Evolutionary conservation across 2,888 invertebrate species (phyloP), one percentile per base, ranked within the genome.

Genomic region (Leptothorax acervorum): DNA sequence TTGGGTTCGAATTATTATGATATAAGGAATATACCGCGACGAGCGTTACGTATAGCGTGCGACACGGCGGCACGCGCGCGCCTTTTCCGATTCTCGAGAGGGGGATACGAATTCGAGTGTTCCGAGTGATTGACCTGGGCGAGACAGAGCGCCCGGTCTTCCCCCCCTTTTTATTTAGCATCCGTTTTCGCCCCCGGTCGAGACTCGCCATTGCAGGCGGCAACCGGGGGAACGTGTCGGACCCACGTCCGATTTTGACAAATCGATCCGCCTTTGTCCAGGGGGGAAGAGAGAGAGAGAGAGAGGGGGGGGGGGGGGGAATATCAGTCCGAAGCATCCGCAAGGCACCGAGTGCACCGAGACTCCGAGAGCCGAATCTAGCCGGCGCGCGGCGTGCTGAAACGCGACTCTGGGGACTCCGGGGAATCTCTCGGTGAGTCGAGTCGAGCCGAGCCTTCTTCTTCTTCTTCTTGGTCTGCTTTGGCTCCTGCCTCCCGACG

Each of bases 171-270:
- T 73, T 18, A 42, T 42, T 60, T 60, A 11, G 28, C 11, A 55
- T 73, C 55, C 18, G 11, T 57, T 73, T 55, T 73, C 2, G 28
- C 42, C 23, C 42, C 6, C 3, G 23, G 12, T 51, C 15, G 28
- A 66, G 28, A 42, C 18, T 28, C 28, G 11, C 3, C 18, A 23
- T 15, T 12, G 31, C 5, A 48, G 3, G 15, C 45, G 3, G 6
- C 23, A 15, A 9, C 3, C 15, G 23, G 39, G 39, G 11, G 28
- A 23, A 5, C 42, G 57, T 42, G 42, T 28, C 18, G 18, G 42
- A 9, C 4, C 35, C 42, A 60, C 45, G 31, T 62, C 28, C 31
- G 45, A 76, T 42, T 76, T 76, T 66, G 53, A 66, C 28, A 76
- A 39, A 42, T 66, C 66, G 39, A 31, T 57, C 15, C 48, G 45